Conservation (phyloP, 2,888 invertebrate species). For the Sphecodes monilicornis region DNA sequence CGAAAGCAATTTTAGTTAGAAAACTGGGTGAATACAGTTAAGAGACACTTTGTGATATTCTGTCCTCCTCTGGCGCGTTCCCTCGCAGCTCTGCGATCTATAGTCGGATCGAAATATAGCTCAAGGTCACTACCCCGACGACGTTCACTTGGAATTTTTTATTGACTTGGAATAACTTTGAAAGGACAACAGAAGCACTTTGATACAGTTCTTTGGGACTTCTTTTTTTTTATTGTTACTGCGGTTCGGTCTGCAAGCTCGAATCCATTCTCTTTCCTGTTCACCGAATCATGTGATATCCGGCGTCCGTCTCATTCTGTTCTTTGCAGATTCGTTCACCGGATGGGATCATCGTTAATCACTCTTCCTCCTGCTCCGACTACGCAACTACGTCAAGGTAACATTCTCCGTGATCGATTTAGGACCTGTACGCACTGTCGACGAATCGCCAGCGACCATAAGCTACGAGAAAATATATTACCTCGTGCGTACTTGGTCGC, state of each 20-base stretch:
- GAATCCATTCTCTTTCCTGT: not conserved
- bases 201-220: conserved; percentile 9
- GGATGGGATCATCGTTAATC: not conserved
- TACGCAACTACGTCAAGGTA: conserved; percentile 4
- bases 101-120: conserved; percentile 23
- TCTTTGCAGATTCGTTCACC: conserved; percentile 6
- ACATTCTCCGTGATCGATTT: not conserved
- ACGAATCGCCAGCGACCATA: no score
- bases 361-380: not conserved
- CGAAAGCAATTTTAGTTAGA: conserved; percentile 22
- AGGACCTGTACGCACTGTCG: no score
- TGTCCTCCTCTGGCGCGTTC: conserved; percentile 21
- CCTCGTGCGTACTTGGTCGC: no score
- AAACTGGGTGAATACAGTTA: conserved; percentile 13
- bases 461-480: no score
- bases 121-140: conserved; percentile 20
- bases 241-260: conserved; percentile 2
- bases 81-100: conserved; percentile 17
- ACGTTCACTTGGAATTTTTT: conserved; percentile 8
- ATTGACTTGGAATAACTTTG: conserved; percentile 4
- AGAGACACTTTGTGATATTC: conserved; percentile 22
- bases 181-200: conserved; percentile 16
- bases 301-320: conserved; percentile 3
- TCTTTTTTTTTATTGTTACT: not conserved
- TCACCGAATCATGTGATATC: not conserved